Conservation (phyloP, 2,888 invertebrate species). For the Mycalesis mineus region DNA sequence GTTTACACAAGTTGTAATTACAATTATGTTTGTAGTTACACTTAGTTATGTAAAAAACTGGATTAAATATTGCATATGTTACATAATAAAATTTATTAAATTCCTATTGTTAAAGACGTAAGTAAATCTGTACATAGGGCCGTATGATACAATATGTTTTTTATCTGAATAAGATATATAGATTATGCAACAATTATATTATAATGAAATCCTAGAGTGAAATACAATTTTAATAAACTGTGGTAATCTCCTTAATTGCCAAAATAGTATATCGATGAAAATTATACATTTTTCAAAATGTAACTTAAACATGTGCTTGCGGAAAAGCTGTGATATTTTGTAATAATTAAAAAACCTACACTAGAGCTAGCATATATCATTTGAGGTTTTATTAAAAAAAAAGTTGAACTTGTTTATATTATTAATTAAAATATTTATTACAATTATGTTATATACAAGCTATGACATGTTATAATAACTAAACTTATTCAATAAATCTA, state of each 20-base stretch:
- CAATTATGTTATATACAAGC: too few species aligned
- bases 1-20: slow-evolving; percentile 25
- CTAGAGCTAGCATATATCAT: too few species aligned
- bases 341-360: background rate
- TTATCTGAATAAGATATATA: slow-evolving; percentile 23
- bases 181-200: slow-evolving; percentile 24
- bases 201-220: slow-evolving; percentile 27
- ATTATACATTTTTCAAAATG: slow-evolving; percentile 22
- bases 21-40: slow-evolving; percentile 22
- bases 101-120: slow-evolving; percentile 16
- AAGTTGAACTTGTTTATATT: too few species aligned
- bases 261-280: slow-evolving; percentile 57
- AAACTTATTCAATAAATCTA: too few species aligned
- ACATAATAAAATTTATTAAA: slow-evolving; percentile 41
- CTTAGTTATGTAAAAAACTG: slow-evolving; percentile 28
- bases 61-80: slow-evolving; percentile 28
- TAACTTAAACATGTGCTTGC: slow-evolving; percentile 5
- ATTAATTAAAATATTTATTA: too few species aligned
- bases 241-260: slow-evolving; percentile 78
- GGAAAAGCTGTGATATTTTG: slow-evolving; percentile 17
- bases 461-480: too few species aligned
- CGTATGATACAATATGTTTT: slow-evolving; percentile 21
- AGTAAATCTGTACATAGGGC: slow-evolving; percentile 20
- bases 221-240: slow-evolving; percentile 53
- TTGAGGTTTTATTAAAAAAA: background rate